Conservation (phyloP, 2,113 vertebrate species). For the Enhydra lutris region DNA sequence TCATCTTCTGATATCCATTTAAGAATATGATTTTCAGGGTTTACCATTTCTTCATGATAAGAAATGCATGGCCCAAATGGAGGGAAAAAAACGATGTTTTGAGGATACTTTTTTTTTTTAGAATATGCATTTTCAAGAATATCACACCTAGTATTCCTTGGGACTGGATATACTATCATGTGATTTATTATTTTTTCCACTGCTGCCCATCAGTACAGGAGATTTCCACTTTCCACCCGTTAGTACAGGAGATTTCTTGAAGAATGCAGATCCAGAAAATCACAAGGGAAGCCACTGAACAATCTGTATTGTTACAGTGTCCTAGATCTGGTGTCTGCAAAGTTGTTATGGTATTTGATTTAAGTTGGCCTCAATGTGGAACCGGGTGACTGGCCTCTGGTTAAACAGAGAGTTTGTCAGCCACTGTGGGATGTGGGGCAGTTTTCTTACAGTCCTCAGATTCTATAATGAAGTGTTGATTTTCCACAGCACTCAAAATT, state of each 20-base stretch:
- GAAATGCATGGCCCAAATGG: not conserved
- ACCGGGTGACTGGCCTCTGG: not conserved
- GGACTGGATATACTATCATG: not conserved
- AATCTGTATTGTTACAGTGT: not conserved
- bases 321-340: not conserved
- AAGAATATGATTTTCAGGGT: not conserved
- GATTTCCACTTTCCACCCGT: not conserved
- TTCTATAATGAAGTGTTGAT: not conserved
- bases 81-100: not conserved
- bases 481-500: not conserved
- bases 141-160: not conserved
- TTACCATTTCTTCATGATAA: not conserved
- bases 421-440: not conserved
- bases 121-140: not conserved
- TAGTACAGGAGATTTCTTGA: not conserved
- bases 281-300: not conserved
- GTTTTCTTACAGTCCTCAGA: not conserved
- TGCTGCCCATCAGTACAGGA: not conserved
- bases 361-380: not conserved
- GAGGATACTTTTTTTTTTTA: not conserved
- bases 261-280: not conserved
- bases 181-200: not conserved
- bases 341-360: not conserved
- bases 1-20: not conserved
- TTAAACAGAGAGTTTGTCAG: conserved; percentile 3